Evolutionary conservation across 2,113 vertebrate genomes (phyloP).

Genomic region (Haemorhous mexicanus): DNA sequence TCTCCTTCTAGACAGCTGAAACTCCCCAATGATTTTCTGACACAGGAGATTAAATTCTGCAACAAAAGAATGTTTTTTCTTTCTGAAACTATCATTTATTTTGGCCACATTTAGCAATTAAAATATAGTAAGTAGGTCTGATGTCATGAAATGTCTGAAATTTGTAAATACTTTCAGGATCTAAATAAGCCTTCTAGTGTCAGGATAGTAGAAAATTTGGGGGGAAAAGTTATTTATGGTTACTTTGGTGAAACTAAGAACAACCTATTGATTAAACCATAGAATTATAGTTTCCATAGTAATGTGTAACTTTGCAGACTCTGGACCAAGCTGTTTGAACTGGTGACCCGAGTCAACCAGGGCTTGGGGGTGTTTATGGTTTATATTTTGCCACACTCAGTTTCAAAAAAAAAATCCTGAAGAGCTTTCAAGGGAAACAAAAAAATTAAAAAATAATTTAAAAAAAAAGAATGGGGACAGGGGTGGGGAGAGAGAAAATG

Average conservation of each 20-base stretch:
- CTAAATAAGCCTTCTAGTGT: not conserved
- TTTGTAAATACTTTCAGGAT: not conserved
- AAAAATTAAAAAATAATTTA: not conserved
- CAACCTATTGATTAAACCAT: not conserved
- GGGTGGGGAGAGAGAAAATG: accelerated
- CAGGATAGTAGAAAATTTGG: not conserved
- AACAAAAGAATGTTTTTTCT: not conserved
- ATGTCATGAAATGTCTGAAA: not conserved
- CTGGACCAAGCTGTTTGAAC: not conserved
- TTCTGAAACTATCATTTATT: not conserved
- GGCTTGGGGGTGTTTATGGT: not conserved
- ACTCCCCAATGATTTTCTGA: not conserved
- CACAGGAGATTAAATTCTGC: not conserved
- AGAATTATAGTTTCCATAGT: not conserved
- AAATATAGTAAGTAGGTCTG: not conserved
- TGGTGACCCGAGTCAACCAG: not conserved
- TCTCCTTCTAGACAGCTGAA: not conserved
- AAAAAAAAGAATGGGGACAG: accelerated
- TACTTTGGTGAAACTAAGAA: not conserved
- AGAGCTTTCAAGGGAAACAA: not conserved
- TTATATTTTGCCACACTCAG: not conserved
- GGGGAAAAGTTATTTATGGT: not conserved
- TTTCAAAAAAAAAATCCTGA: not conserved
- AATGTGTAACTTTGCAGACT: not conserved
- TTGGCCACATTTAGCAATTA: not conserved